Conservation (phyloP, 1,140 invertebrate genomes). For the Cyrtorhinus lividipennis region DNA sequence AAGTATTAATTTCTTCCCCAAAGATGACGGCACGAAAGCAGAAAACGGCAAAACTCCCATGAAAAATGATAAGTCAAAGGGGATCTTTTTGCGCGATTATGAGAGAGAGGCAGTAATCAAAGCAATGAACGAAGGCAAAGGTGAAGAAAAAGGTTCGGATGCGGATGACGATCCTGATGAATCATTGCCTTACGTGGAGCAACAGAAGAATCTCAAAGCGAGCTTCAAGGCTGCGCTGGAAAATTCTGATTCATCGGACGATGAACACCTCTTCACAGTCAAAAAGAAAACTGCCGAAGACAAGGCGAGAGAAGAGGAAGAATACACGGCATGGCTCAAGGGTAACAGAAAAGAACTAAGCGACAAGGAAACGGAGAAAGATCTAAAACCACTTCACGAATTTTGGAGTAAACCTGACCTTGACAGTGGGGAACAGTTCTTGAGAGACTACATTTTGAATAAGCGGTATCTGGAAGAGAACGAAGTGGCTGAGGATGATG, state of each 20-base stretch:
- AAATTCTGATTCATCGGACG: constrained; percentile 36
- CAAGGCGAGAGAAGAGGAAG: constrained; percentile 46
- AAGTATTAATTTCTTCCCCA: constrained; percentile 54
- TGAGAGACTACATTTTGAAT: constrained; percentile 85
- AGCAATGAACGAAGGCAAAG: background rate
- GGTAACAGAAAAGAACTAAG: constrained; percentile 53
- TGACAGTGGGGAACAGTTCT: constrained; percentile 69
- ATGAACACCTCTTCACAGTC: constrained; percentile 38
- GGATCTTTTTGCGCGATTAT: background rate
- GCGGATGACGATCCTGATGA: constrained; percentile 21
- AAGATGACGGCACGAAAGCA: constrained; percentile 27
- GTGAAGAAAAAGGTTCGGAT: background rate
- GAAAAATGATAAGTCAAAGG: constrained; percentile 26
- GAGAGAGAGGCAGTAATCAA: background rate
- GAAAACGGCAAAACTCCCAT: constrained; percentile 27
- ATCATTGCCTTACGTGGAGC: constrained; percentile 46
- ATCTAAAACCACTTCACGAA: constrained; percentile 59
- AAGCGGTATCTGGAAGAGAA: constrained; percentile 56
- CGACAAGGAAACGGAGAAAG: constrained; percentile 42
- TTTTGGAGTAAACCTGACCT: constrained; percentile 74
- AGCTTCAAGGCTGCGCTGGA: constrained; percentile 42
- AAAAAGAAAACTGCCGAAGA: constrained; percentile 47
- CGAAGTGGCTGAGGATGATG: constrained; percentile 52
- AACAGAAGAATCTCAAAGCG: constrained; percentile 51
- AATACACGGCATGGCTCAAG: constrained; percentile 67